These are phyloP conservation scores for Cheilosia urbana DNA, from an alignment of 2,888 invertebrate species.

Conservation along the genomic window DNA sequence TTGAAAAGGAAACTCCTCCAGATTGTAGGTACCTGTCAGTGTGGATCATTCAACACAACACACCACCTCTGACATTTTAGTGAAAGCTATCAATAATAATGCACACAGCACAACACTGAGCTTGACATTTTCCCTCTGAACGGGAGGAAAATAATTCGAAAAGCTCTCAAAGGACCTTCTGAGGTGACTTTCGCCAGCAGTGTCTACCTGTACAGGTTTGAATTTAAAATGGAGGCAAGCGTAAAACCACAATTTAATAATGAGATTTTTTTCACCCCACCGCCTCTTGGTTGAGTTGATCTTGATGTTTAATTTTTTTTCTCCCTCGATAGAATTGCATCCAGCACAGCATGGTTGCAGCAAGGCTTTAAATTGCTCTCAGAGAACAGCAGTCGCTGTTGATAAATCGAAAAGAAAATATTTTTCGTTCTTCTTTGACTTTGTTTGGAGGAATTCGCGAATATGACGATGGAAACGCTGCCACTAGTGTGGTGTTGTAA, in stretches of 20 bases:
- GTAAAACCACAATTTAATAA: constrained; percentile 19
- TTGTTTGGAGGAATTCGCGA: neutral
- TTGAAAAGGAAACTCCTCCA: constrained; percentile 5
- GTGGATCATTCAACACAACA: constrained; percentile 22
- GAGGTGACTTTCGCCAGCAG: neutral
- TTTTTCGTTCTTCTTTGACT: neutral
- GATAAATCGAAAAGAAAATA: constrained; percentile 38
- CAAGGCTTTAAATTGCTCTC: constrained; percentile 17
- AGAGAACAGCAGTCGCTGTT: constrained; percentile 10
- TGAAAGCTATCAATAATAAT: constrained; percentile 24
- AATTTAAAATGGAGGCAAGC: neutral
- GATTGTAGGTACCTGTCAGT: constrained; percentile 20
- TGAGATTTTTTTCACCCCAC: neutral
- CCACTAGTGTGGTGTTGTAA: constrained; percentile 15
- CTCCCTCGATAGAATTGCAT: constrained; percentile 17
- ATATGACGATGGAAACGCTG: neutral
- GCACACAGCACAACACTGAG: constrained; percentile 4
- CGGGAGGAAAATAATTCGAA: neutral
- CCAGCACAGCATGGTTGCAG: neutral
- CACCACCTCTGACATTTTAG: constrained; percentile 3
- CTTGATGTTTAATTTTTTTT: neutral
- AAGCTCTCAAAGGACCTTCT: neutral
- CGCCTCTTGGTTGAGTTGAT: neutral
- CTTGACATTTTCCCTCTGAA: constrained; percentile 4
- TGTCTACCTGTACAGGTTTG: neutral